A percentile compares a stretch with the other conserved stretches of the same genome.
These are phyloP conservation scores for Neuroterus valhalla DNA, from an alignment of 1,140 invertebrate genomes.

Conservation along the genomic window DNA sequence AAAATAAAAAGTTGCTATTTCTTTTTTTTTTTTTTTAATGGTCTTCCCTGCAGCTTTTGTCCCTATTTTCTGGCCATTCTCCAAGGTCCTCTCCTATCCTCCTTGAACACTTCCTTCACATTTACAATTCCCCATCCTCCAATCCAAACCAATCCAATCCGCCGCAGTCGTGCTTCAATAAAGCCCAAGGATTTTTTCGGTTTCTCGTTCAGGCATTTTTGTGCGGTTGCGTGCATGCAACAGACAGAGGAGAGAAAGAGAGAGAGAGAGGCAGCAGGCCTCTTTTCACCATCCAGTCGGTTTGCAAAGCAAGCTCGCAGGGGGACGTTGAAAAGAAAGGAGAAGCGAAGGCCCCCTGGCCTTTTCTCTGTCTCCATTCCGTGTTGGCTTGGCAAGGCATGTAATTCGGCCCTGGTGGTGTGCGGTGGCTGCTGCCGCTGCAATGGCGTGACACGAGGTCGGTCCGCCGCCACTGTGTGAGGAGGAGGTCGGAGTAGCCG, in stretches of 20 bases:
- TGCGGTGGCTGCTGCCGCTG: not conserved
- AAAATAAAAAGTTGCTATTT: too few species aligned
- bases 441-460: conserved; percentile 36
- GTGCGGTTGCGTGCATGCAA: conserved; percentile 28
- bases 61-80: conserved; percentile 10
- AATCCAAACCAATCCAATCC: not conserved
- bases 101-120: conserved; percentile 18
- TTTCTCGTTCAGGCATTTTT: conserved; percentile 22
- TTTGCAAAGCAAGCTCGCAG: conserved; percentile 17
- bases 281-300: conserved; percentile 7
- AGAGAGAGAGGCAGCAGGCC: too few species aligned
- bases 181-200: conserved; percentile 28
- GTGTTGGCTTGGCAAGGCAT: conserved; percentile 7
- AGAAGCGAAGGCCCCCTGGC: conserved; percentile 26
- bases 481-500: conserved; percentile 35
- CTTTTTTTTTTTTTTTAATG: too few species aligned
- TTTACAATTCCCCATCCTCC: conserved; percentile 12
- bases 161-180: conserved; percentile 11
- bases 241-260: not conserved
- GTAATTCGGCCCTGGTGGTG: conserved; percentile 17
- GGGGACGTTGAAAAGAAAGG: conserved; percentile 25
- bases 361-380: conserved; percentile 17
- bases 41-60: not conserved
- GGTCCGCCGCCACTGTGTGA: conserved; percentile 43
- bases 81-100: not conserved